Base-by-base conservation (phyloP, 2,888 invertebrate genomes). In the Amphipyra berbera region DNA sequence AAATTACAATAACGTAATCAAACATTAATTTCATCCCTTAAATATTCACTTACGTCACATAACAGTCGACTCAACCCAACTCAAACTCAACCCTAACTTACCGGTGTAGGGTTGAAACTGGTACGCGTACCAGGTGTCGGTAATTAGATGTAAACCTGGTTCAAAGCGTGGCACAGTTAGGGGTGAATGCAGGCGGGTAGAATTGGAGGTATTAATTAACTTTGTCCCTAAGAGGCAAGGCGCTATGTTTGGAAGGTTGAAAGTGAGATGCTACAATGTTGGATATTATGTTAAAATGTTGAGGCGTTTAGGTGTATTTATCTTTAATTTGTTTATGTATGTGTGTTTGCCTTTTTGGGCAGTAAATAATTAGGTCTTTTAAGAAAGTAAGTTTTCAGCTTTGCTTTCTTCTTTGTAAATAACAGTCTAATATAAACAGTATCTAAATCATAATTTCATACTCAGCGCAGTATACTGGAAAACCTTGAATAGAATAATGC, bases 201-300 rank as follows among this genome's bases (percentile, higher is more conserved):
- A 65, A 73, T 70, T 73, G 61, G 15, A 56, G 59, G 67, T 68
- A 76, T 76, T 78, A 78, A 78, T 78, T 78, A 73, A 64, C 61
- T 73, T 60, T 38, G 60, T 45, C 45, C 52, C 61, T 64, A 50
- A 55, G 62, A 62, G 57, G 46, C 42, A 27, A 15, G 58, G 62
- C 49, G 54, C 49, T 49, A 68, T 49, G 61, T 45, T 56, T 56
- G 44, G 50, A 12, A 44, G 35, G 21, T 15, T 9, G 49, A 35
- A 30, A 7, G 30, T n/a, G 44, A 44, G 37, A 30, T 50, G 41
- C 38, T 47, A 30, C 12, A 7, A 12, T 40, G 13, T 9, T 12
- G 9, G 27, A 12, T 13, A 4, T 37, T 30, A 41, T 45, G 44
- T 27, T 48, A n/a, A 14, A 6, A 4, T n/a, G n/a, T 42, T n/a